phyloP scores from a whole-genome alignment of 2,888 invertebrate genomes.

The Pecten maximus region DNA sequence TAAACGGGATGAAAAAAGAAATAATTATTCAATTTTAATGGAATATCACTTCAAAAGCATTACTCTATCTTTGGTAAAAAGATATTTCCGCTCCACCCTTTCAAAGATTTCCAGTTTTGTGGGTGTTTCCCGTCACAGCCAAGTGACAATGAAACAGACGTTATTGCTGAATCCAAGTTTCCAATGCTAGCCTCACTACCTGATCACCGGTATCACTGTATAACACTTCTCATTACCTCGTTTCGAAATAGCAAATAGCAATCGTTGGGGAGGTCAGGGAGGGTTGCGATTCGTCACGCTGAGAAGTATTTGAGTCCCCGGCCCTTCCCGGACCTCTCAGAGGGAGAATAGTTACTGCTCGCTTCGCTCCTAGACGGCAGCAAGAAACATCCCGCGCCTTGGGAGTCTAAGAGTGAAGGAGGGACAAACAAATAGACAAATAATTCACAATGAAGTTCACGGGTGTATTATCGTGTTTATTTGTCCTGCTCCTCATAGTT shows the following conservation, averaged over 20 bases:
- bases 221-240: conserved; percentile 5
- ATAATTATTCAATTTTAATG: not conserved
- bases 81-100: not conserved
- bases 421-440: not conserved
- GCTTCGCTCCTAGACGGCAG: conserved; percentile 4
- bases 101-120: not conserved
- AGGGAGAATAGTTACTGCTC: conserved; percentile 6
- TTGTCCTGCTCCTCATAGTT: not conserved
- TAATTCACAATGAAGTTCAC: not conserved
- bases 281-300: conserved; percentile 4
- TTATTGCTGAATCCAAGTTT: not conserved
- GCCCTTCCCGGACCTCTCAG: not conserved
- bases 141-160: not conserved
- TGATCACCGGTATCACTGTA: not conserved
- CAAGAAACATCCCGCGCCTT: conserved; percentile 2
- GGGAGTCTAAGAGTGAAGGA: not conserved
- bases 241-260: conserved; percentile 1
- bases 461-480: not conserved
- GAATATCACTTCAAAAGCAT: not conserved
- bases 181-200: not conserved
- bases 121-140: conserved; percentile 7
- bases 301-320: not conserved
- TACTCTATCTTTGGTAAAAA: not conserved
- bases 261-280: not conserved
- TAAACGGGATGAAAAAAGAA: not conserved